Conservation (phyloP, 1,140 invertebrate genomes). For the Cataglyphis hispanica region DNA sequence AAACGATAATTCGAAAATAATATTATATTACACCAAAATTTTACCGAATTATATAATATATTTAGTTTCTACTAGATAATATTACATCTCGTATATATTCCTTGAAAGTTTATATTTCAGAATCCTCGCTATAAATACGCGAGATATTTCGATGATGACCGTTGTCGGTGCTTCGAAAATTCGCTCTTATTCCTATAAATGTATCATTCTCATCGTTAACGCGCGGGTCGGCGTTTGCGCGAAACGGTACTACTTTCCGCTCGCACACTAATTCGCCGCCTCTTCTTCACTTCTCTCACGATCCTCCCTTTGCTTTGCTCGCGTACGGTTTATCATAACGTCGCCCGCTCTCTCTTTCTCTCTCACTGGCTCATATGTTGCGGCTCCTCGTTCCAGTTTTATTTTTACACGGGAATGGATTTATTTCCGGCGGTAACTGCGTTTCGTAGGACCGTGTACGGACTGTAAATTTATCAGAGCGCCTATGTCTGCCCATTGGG, state of each 20-base stretch:
- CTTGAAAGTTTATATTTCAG: slow-evolving; percentile 17
- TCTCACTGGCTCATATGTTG: slow-evolving; percentile 46
- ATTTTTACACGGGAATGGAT: slow-evolving; percentile 65
- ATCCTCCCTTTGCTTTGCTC: slow-evolving; percentile 56
- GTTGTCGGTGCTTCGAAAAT: neutral
- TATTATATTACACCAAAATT: neutral
- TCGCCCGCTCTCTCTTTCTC: slow-evolving; percentile 31
- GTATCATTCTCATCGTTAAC: slow-evolving; percentile 32
- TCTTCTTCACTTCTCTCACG: slow-evolving; percentile 16
- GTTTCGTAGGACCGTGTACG: slow-evolving; percentile 61
- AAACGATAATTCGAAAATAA: neutral
- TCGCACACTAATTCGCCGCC: slow-evolving; percentile 25
- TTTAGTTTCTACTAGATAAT: slow-evolving; percentile 7
- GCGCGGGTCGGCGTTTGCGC: neutral
- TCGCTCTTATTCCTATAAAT: slow-evolving; percentile 34
- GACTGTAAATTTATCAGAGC: slow-evolving; percentile 61
- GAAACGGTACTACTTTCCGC: slow-evolving; percentile 45
- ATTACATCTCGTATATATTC: slow-evolving; percentile 12
- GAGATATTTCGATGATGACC: slow-evolving; percentile 15
- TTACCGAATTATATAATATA: neutral
- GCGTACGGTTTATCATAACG: slow-evolving; percentile 57
- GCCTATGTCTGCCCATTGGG: slow-evolving; percentile 1
- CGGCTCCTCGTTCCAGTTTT: slow-evolving; percentile 63
- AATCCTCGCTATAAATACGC: neutral
- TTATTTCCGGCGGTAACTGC: slow-evolving; percentile 66